Base-by-base conservation (phyloP, 2,888 invertebrate genomes). In the Andrena trimmerana region DNA sequence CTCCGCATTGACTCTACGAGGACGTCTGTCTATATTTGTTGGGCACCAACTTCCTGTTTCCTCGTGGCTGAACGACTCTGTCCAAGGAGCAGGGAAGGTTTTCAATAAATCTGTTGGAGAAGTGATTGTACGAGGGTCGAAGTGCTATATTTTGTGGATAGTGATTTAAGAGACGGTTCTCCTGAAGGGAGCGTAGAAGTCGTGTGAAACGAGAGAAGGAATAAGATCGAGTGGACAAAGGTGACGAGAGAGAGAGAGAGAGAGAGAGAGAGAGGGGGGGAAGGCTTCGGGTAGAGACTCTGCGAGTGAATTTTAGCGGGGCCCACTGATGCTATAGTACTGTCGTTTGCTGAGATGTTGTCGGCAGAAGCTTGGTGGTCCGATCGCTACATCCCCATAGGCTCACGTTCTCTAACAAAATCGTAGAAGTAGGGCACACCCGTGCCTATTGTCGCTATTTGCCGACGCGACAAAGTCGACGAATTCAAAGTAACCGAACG, bases 291-390 rank as follows among this genome's bases (percentile, higher is more conserved):
- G 54, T 54, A 69, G 83, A 84, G 69, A 71, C 73, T 74, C 62
- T 63, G 68, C 75, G 73, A 86, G 81, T 67, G 33, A 48, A 78
- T 85, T 67, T 66, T 75, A 81, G 78, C 65, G 70, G 71, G 68
- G 69, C 76, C 65, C 83, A 80, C 83, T 78, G 83, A 73, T 81
- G 66, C 68, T 80, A 74, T 71, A 66, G 87, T 85, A 86, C 16
- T 16, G 42, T 42, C 4, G 42, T 42, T 42, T 42, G 42, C 42
- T 42, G 42, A 42, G 42, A 42, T 42, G 16, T 42, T 42, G 42
- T 5, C 42, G 42, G 42, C 1, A 16, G 16, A 42, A 42, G 42
- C 42, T 42, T 42, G 16, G 16, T 1, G 42, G 5, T 42, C 42
- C 42, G 42, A 42, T 42, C 42, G 13, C 5, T 16, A 16, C 42